Base-by-base conservation (phyloP, 1,140 invertebrate species). In the Argopecten irradians region DNA sequence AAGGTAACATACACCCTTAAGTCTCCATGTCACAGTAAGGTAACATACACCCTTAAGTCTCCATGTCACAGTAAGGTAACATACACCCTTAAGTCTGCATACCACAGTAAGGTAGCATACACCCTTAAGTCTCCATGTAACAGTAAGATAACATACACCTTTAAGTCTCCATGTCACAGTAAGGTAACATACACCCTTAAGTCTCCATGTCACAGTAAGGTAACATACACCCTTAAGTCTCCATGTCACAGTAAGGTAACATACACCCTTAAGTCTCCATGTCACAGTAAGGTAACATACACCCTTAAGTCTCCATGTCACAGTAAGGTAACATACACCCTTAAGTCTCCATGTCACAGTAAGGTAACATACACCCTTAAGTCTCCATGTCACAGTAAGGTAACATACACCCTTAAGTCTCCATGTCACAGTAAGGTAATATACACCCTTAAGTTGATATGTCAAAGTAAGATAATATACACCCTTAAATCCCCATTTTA, bases 131-230 rank as follows among this genome's bases (percentile, higher is more conserved):
- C 43, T 46, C 14, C 19, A 19, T 46, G 19, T 46, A 5, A 39
- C 36, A 39, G 36, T 39, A 39, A 39, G 36, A 13, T 39, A 39
- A 13, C 36, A 39, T 39, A 39, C 36, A 39, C 2, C 9, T n/a
- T 71, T 71, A 71, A 71, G 55, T 71, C 22, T 71, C n/a, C 55
- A 46, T 46, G 43, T 46, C 43, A 46, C 43, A 46, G 43, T 46
- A 46, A 46, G 14, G 43, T 46, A 46, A 19, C 43, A 46, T 46
- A 46, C 43, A 46, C 13, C 43, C 43, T 46, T 46, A 46, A 46
- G 43, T 46, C 43, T 46, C 1, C 43, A 46, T 46, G 43, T 46
- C 43, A 46, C 43, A 46, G 43, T 46, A 46, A 46, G 43, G 43
- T 46, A 46, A 19, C 43, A 46, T 46, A 46, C 43, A 46, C 1